Percentiles rank a stretch among this genome's conserved stretches.
These are phyloP conservation scores for Notothenia rossii DNA, from an alignment of 2,113 vertebrate genomes.

Conservation along the genomic window DNA sequence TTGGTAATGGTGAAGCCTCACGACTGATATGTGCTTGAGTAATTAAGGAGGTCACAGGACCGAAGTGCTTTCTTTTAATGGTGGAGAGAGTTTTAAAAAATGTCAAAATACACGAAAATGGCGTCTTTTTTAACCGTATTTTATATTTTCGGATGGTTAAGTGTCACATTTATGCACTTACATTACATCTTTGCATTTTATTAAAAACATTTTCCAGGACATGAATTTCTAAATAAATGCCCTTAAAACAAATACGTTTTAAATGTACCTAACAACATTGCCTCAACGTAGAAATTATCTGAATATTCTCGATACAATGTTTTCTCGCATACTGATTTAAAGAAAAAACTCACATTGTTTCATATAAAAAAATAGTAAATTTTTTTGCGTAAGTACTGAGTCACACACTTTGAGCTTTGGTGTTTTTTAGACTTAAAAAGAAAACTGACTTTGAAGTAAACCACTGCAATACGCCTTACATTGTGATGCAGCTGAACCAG, in stretches of 20 bases:
- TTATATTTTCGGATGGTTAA: neutral
- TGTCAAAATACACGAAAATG: neutral
- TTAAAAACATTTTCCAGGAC: no score
- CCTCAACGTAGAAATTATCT: neutral
- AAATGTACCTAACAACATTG: neutral
- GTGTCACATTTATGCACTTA: no score
- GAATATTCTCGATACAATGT: no score
- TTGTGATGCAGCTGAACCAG: neutral
- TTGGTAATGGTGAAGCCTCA: constrained; percentile 47
- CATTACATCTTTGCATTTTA: no score
- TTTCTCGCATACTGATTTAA: no score
- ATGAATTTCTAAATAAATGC: no score
- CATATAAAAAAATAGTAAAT: no score
- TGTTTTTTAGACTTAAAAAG: neutral
- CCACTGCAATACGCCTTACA: neutral
- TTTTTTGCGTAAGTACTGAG: neutral
- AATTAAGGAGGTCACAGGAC: constrained; percentile 66
- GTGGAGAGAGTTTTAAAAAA: no score
- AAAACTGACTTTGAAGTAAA: neutral
- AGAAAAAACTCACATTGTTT: no score
- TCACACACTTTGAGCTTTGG: neutral
- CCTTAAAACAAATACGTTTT: no score
- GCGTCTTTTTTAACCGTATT: neutral
- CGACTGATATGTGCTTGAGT: constrained; percentile 27
- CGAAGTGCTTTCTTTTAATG: constrained; percentile 3